Conservation (phyloP, 2,888 invertebrate species). For the Miltochrista miniata region DNA sequence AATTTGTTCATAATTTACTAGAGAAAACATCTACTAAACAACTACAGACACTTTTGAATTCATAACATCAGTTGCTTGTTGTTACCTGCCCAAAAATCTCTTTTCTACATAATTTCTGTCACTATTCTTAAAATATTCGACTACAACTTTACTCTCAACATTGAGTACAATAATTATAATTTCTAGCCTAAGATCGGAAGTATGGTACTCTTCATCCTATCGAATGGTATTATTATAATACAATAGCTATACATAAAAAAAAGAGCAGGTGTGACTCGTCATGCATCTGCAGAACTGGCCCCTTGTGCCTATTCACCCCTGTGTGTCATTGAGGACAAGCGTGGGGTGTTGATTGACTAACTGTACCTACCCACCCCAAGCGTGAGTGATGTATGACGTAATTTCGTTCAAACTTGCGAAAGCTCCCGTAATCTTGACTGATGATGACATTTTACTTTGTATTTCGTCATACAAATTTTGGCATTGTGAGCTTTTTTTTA, state of each 20-base stretch:
- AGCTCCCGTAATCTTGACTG: background rate
- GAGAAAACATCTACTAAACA: no score
- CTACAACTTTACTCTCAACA: no score
- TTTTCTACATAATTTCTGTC: no score
- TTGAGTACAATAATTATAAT: no score
- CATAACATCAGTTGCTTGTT: no score
- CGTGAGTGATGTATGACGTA: background rate
- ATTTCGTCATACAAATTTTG: background rate
- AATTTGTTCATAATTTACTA: no score
- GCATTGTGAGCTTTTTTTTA: background rate
- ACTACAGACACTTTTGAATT: no score
- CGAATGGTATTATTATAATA: constrained; percentile 8
- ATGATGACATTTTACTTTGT: background rate
- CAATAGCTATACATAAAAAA: constrained; percentile 17
- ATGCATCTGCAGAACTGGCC: constrained; percentile 27
- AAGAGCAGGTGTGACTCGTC: constrained; percentile 25
- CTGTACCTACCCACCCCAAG: no score
- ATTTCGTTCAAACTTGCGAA: background rate
- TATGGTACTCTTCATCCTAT: background rate
- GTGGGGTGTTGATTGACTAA: background rate
- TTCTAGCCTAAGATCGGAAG: background rate
- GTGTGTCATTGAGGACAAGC: background rate
- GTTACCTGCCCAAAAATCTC: background rate
- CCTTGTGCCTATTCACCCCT: constrained; percentile 18
- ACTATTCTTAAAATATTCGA: no score